A percentile compares a stretch with the other conserved stretches of the same genome.
These are phyloP conservation scores for Lepilemur ruficaudatus DNA, from an alignment of 2,797 vertebrate species.

Conservation along the genomic window DNA sequence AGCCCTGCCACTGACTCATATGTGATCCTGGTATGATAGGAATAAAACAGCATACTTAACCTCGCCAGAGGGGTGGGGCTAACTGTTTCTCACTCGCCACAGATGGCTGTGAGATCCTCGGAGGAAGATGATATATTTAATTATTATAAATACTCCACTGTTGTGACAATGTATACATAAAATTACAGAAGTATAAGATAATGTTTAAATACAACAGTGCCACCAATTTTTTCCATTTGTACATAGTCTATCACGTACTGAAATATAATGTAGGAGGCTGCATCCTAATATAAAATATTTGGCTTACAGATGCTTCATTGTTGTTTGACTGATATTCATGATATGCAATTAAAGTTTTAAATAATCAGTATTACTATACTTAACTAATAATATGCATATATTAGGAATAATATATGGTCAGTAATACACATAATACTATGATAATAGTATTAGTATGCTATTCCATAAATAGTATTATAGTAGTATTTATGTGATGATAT, in stretches of 20 bases:
- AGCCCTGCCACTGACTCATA: neutral
- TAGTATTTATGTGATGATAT: neutral
- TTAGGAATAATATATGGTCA: neutral
- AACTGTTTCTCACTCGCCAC: neutral
- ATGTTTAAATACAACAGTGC: conserved; percentile 1
- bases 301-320: neutral
- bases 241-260: neutral
- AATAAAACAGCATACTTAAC: neutral
- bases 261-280: neutral
- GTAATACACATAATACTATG: neutral
- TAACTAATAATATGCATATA: neutral
- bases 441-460: neutral
- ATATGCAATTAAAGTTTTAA: neutral
- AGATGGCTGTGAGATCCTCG: neutral
- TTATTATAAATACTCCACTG: neutral
- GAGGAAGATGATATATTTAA: neutral
- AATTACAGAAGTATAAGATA: neutral
- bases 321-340: neutral
- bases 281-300: neutral
- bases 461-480: neutral
- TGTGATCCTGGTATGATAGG: neutral
- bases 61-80: neutral
- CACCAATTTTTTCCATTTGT: neutral
- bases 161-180: neutral
- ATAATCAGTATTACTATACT: neutral